Conservation (phyloP, 2,797 vertebrate species). For the Pampus argenteus region DNA sequence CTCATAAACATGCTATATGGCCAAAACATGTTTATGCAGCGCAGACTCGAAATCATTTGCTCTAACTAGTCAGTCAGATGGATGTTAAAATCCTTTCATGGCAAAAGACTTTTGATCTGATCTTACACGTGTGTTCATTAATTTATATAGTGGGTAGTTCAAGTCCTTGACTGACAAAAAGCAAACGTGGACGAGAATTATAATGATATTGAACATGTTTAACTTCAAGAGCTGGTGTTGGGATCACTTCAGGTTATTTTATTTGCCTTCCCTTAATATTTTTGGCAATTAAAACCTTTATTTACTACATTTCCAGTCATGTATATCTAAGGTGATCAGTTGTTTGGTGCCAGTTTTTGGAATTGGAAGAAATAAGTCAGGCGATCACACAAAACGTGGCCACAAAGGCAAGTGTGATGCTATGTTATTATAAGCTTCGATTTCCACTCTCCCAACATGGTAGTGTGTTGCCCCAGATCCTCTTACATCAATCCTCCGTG, state of each 20-base stretch:
- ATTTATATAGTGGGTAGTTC: background rate
- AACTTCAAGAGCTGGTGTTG: no score
- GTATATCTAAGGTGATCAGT: background rate
- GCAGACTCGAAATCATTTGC: background rate
- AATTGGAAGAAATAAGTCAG: background rate
- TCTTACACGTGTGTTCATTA: background rate
- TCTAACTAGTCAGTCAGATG: conserved; percentile 4
- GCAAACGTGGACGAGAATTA: background rate
- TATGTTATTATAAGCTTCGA: background rate
- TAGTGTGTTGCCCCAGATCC: conserved; percentile 20
- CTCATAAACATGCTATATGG: conserved; percentile 13
- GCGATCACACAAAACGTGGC: background rate
- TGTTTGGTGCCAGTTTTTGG: background rate
- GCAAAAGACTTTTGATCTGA: background rate
- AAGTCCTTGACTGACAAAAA: background rate
- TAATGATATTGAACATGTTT: no score
- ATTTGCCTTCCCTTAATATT: background rate
- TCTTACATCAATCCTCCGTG: conserved; percentile 33
- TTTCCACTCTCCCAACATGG: background rate
- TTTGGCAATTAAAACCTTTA: background rate
- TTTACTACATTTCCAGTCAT: background rate
- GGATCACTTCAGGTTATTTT: background rate
- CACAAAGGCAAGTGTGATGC: conserved; percentile 4
- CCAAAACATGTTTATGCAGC: conserved; percentile 8
- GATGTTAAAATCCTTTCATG: conserved; percentile 11